Evolutionary conservation across 2,888 invertebrate species (phyloP).

Genomic region (Drosophila cognata): DNA sequence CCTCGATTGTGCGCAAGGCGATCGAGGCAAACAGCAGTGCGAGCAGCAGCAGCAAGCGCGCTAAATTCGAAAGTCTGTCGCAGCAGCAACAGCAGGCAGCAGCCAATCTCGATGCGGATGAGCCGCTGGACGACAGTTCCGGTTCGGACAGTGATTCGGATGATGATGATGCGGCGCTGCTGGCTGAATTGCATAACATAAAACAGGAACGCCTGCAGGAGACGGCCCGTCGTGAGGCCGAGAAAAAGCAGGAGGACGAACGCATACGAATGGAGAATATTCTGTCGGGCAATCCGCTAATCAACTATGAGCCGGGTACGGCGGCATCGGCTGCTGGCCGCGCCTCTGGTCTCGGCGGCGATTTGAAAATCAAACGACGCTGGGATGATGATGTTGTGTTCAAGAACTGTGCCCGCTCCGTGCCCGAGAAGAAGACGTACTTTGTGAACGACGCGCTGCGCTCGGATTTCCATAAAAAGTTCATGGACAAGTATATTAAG

Average conservation of each 20-base stretch:
- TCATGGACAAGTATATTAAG: slow-evolving; percentile 99
- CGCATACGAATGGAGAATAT: slow-evolving; percentile 99
- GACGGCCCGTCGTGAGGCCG: slow-evolving; percentile 95
- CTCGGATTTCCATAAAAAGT: slow-evolving; percentile 99
- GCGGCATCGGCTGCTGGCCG: slow-evolving; percentile 86
- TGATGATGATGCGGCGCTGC: slow-evolving; percentile 95
- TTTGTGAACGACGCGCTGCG: slow-evolving; percentile 99
- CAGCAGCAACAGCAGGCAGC: slow-evolving; percentile 87
- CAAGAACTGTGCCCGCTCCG: slow-evolving; percentile 99
- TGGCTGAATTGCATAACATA: slow-evolving; percentile 97
- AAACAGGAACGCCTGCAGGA: slow-evolving; percentile 97
- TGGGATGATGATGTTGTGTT: slow-evolving; percentile 99
- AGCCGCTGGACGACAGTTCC: slow-evolving; percentile 94
- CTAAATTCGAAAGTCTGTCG: slow-evolving; percentile 87
- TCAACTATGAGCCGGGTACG: slow-evolving; percentile 90
- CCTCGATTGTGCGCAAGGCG: slow-evolving; percentile 85
- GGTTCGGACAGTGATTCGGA: slow-evolving; percentile 87
- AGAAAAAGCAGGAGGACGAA: slow-evolving; percentile 96
- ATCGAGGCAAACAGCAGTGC: slow-evolving; percentile 84
- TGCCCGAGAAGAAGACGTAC: slow-evolving; percentile 95
- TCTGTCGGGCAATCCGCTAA: slow-evolving; percentile 97
- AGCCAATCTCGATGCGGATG: slow-evolving; percentile 97
- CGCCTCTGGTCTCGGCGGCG: slow-evolving; percentile 48
- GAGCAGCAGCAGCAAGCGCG: slow-evolving; percentile 86
- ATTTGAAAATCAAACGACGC: slow-evolving; percentile 90